Percentiles rank a stretch among this genome's conserved stretches.
Conservation (phyloP, 2,113 vertebrate species). For the Ochotona princeps region DNA sequence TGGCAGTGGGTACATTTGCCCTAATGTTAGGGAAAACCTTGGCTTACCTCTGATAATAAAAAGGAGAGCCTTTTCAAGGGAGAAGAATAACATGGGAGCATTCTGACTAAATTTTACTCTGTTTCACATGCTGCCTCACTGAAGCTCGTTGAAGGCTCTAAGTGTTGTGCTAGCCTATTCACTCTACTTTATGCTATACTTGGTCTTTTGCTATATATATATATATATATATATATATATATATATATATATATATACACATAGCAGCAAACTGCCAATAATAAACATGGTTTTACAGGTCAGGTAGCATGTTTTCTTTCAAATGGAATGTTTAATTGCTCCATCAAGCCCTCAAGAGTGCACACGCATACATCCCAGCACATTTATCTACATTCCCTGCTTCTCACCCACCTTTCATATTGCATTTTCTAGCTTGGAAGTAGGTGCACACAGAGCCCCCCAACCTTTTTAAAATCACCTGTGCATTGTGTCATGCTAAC, state of each 20-base stretch:
- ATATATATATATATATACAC: slow-evolving; percentile 31
- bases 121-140: neutral
- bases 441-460: rapidly evolving
- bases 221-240: too few relatives aligned
- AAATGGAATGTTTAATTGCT: neutral
- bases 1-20: neutral
- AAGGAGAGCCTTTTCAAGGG: neutral
- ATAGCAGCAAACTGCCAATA: neutral
- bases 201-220: neutral
- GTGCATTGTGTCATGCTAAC: neutral
- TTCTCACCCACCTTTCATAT: neutral
- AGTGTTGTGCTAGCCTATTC: neutral
- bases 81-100: neutral
- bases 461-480: neutral
- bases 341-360: neutral
- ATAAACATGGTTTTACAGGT: slow-evolving; percentile 16
- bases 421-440: neutral
- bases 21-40: neutral
- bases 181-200: neutral
- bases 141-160: too few relatives aligned
- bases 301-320: neutral
- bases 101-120: neutral
- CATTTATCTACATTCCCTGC: neutral
- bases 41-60: neutral
- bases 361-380: neutral